Conservation (phyloP, 2,888 invertebrate genomes). For the Lepidochrysops patricia region DNA sequence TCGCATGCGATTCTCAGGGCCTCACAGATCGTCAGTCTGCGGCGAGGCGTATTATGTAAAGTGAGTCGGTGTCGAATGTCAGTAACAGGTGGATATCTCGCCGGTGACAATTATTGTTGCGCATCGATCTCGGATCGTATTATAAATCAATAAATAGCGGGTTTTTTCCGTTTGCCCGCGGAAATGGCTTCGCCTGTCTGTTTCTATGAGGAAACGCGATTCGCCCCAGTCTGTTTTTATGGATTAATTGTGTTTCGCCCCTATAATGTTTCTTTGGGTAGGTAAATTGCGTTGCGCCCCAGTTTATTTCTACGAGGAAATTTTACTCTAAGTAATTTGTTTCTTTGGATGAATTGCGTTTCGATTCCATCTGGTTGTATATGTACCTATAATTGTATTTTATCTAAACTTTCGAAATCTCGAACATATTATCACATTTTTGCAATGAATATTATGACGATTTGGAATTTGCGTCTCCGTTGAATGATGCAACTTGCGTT, state of each 20-base stretch:
- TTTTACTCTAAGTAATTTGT: too few species aligned
- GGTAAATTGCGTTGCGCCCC: neutral
- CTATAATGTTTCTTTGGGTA: neutral
- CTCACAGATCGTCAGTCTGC: conserved; percentile 26
- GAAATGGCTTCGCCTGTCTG: neutral
- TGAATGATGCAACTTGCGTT: neutral
- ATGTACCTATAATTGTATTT: too few species aligned
- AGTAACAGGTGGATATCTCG: conserved; percentile 31
- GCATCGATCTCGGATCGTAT: conserved; percentile 22
- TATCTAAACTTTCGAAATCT: too few species aligned
- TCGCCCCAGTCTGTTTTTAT: too few species aligned
- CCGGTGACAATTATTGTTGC: conserved; percentile 32
- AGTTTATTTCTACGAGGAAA: too few species aligned
- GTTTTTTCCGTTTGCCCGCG: neutral
- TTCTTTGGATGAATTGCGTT: too few species aligned
- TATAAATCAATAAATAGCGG: neutral
- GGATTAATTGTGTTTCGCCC: neutral
- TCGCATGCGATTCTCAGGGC: conserved; percentile 18
- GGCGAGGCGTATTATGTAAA: conserved; percentile 30
- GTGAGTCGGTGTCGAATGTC: conserved; percentile 30
- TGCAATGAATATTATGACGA: neutral
- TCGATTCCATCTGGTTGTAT: too few species aligned
- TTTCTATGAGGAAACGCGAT: neutral
- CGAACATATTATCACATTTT: too few species aligned
- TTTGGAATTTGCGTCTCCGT: neutral